Percentiles rank a stretch among this genome's conserved stretches.
Conservation (phyloP, 2,113 vertebrate species). For the Strix aluco region DNA sequence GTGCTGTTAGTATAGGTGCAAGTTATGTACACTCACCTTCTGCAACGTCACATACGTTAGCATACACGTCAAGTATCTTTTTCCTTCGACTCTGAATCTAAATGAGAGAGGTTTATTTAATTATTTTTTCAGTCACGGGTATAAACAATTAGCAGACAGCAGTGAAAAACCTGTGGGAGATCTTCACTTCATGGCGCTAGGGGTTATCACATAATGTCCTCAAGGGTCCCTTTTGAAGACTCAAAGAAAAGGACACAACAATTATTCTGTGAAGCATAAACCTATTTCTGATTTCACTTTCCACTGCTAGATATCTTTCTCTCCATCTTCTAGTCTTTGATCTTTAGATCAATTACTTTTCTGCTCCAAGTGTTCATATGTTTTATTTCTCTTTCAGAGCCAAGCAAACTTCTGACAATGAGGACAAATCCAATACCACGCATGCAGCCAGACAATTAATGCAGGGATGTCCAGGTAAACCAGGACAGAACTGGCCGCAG, state of each 20-base stretch:
- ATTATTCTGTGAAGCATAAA: not conserved
- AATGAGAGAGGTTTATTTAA: not conserved
- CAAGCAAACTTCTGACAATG: not conserved
- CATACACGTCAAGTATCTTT: slow-evolving; percentile 94
- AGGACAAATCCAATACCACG: not conserved
- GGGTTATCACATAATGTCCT: not conserved
- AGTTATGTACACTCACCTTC: slow-evolving; percentile 81
- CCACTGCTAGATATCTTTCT: not conserved
- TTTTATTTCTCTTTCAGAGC: not conserved
- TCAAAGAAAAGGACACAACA: not conserved
- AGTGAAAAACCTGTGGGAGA: not conserved
- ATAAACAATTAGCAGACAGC: not conserved
- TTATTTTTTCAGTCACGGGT: not conserved
- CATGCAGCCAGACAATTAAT: not conserved
- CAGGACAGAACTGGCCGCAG: not conserved
- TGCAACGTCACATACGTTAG: slow-evolving; percentile 87
- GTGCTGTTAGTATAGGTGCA: not conserved
- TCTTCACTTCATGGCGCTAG: not conserved
- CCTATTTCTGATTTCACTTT: not conserved
- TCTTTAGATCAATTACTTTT: not conserved
- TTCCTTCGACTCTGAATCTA: slow-evolving; percentile 97
- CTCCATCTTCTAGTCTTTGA: not conserved
- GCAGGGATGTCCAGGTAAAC: not conserved
- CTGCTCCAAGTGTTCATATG: not conserved
- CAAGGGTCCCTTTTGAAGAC: not conserved